Evolutionary conservation across 2,888 invertebrate species (phyloP), one percentile per base, ranked within the genome.

Genomic region (Danaus chrysippus): DNA sequence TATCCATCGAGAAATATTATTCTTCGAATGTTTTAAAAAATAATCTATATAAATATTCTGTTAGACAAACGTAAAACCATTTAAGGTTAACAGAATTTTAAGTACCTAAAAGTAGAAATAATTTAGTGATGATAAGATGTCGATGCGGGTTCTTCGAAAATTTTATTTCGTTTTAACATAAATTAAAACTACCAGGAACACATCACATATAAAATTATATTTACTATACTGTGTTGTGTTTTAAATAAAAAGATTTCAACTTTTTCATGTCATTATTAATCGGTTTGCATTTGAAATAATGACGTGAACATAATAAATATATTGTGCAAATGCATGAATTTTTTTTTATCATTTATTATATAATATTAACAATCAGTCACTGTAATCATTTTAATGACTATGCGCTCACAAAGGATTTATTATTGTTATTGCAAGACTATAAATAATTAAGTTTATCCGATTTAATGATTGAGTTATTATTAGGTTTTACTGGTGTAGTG

Each of bases 401-500:
- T 17, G 11, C 49, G n/a, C 49, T 49, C 23, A 34, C 23, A 34
- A 34, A 34, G 23, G 23, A 34, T 34, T 34, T 34, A 34, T 34
- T 49, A 49, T 49, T 17, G 49, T 49, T 49, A 49, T 49, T 12
- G 17, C 49, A 49, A 49, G 46, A 49, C 15, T 49, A 49, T 49
- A 49, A 49, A 17, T 49, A 49, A 17, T 49, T 49, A n/a, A 17
- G 11, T 46, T 46, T 49, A 42, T 56, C 8, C 1, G 17, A 43
- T 43, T 34, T 56, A 56, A 42, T 42, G 56, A 42, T 10, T 55
- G 55, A 56, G 17, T 41, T 56, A 42, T 43, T 17, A 17, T n/a
- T 17, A 34, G 23, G 43, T 49, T 15, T 17, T 15, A 15, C 6
- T n/a, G 46, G 46, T 15, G n/a, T 41, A 8, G 55, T 41, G 71